Base-by-base conservation (phyloP, 2,113 vertebrate genomes). In the Zosterops borbonicus region DNA sequence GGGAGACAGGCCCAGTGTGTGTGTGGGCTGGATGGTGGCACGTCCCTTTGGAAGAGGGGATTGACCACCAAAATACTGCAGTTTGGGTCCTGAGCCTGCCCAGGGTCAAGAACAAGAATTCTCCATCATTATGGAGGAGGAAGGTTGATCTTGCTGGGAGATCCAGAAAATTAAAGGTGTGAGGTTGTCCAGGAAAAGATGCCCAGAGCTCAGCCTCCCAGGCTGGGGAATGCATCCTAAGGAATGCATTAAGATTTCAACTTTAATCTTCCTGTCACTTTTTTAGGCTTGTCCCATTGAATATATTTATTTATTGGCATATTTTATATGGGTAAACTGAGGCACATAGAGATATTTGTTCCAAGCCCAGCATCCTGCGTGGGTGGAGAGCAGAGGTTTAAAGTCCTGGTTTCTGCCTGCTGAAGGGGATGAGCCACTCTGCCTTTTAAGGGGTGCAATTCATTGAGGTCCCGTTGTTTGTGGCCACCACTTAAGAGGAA, bases 401-500 rank as follows among this genome's bases (percentile, higher is more conserved):
- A 46, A 46, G 23, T 25, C 49, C 44, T 18, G 44, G 11, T 47
- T 50, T 69, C 67, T 2, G 1, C 28, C n/a, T 44, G 58, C 56
- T 39, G 65, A 64, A 27, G 74, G 62, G 35, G 70, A 31, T 33
- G 80, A 95, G 49, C 56, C 27, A 2, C 56, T 52, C 50, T 31
- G 59, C 56, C 31, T 65, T 58, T 68, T 13, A 15, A 76, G 81
- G 89, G 84, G 71, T 76, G 81, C 64, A n/a, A 2, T 46, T 60
- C 47, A 14, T 89, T 5, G 3, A 67, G 49, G 91, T 78, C 81
- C 53, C 1, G 3, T 69, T 76, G 12, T 22, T 87, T 35, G 37
- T 84, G 87, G 79, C 60, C 24, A 22, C 74, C 44, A 29, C 50
- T 73, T 33, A 31, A 31, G 85, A 91, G 91, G 93, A 95, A 94